Evolutionary conservation across 2,113 vertebrate genomes (phyloP), one percentile per base, ranked within the genome.

Genomic region (Garra rufa): DNA sequence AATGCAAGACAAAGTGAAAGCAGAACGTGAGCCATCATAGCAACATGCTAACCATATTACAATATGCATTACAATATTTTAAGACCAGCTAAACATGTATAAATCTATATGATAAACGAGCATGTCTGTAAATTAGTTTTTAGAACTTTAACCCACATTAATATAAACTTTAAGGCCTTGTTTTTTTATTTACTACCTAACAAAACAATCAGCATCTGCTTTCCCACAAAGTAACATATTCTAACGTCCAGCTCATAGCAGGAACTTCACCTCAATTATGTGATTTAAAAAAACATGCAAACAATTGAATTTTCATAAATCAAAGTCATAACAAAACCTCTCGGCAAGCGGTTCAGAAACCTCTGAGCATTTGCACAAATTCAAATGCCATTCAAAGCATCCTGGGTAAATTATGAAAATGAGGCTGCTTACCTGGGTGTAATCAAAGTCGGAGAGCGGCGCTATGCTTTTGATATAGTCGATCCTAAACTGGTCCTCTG

Each of bases 401-500:
- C 24, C 24, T 30, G 4, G 26, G 79, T 48, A 34, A 75, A 82
- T n/a, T 10, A 28, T 63, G 11, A 55, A 50, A 67, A 57, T 11
- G 15, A 70, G 34, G 0, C 14, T 28, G n/a, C 96, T 95, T 96
- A 99, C 98, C 97, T 98, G 95, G 78, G 98, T 96, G 89, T 98
- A 99, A 90, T 99, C 97, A 81, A 99, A 99, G 93, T 99, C 98
- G 19, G 98, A 98, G 90, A 99, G 97, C 65, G 96, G 97, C 80
- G 97, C 97, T 95, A 99, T 98, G 94, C 97, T 99, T 94, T 99
- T 98, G 95, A 99, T 98, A 92, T 98, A 99, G 92, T 99, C 98
- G 87, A 97, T 96, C 93, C 98, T 95, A 93, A 99, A 98, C 55
- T 99, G 97, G 94, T 99, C 97, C 91, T 98, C 97, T 82, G 97